phyloP scores from a whole-genome alignment of 2,113 vertebrate genomes.

The Lanius ludovicianus region DNA sequence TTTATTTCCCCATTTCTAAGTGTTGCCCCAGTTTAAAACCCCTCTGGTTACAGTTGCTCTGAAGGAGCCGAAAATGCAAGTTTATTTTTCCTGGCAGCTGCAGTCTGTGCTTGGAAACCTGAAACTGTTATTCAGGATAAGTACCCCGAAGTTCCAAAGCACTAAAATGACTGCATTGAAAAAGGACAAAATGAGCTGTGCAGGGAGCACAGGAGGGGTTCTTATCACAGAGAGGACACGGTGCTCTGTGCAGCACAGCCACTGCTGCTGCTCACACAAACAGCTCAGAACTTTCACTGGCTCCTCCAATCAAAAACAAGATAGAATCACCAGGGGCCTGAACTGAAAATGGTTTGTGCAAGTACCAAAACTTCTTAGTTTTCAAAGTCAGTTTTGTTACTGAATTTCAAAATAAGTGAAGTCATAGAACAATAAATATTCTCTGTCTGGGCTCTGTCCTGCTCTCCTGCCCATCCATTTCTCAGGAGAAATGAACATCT shows the following conservation, averaged over 20 bases:
- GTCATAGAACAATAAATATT: background rate
- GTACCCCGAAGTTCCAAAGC: constrained; percentile 72
- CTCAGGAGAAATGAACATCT: background rate
- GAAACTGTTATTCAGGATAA: constrained; percentile 76
- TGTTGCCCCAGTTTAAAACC: constrained; percentile 26
- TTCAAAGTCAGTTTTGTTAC: background rate
- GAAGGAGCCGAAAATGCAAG: constrained; percentile 70
- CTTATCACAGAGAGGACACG: constrained; percentile 70
- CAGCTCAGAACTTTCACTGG: constrained; percentile 29
- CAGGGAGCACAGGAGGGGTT: constrained; percentile 50
- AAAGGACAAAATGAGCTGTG: constrained; percentile 76
- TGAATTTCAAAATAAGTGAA: background rate
- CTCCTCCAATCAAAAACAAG: constrained; percentile 23
- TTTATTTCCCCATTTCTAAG: constrained; percentile 19
- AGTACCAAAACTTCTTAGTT: background rate
- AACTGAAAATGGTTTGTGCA: background rate
- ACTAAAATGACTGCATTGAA: constrained; percentile 69
- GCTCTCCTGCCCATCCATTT: background rate
- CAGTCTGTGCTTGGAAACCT: constrained; percentile 77
- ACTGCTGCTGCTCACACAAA: constrained; percentile 65
- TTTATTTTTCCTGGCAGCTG: constrained; percentile 81
- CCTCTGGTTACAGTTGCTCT: constrained; percentile 59
- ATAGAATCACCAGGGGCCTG: background rate
- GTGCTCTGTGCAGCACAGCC: constrained; percentile 54
- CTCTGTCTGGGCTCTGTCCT: background rate